These are phyloP conservation scores for Ecliptopera silaceata DNA, from an alignment of 2,888 invertebrate species.

Conservation along the genomic window DNA sequence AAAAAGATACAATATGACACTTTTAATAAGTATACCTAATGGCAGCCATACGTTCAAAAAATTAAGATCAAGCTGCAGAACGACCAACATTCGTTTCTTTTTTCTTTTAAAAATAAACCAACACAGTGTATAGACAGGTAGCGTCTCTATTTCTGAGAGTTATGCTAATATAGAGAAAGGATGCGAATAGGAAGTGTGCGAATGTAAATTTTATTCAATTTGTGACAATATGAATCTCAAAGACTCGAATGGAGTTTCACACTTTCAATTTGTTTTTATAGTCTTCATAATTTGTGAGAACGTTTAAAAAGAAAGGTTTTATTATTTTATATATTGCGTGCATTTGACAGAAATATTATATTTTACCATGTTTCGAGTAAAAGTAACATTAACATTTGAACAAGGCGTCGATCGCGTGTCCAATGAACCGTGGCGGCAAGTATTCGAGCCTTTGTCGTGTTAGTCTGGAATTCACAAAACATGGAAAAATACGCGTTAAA, in stretches of 20 bases:
- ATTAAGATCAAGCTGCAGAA: too few species aligned
- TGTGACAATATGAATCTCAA: neutral
- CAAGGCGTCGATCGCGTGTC: constrained; percentile 47
- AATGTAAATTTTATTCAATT: constrained; percentile 42
- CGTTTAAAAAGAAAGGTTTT: neutral
- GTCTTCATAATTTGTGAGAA: neutral
- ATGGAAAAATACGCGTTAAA: constrained; percentile 18
- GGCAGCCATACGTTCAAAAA: too few species aligned
- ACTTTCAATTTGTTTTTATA: neutral
- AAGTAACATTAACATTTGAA: constrained; percentile 52
- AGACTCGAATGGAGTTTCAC: neutral
- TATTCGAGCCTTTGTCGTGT: constrained; percentile 45
- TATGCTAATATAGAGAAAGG: constrained; percentile 62
- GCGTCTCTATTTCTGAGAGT: constrained; percentile 26
- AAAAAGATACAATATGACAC: too few species aligned
- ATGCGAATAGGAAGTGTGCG: constrained; percentile 38
- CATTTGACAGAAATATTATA: constrained; percentile 5
- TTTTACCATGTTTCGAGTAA: constrained; percentile 36
- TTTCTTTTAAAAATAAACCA: too few species aligned
- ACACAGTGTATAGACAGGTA: neutral
- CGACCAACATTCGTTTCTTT: too few species aligned
- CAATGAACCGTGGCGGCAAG: constrained; percentile 50
- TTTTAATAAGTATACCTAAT: too few species aligned
- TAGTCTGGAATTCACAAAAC: constrained; percentile 19
- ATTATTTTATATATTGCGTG: neutral